phyloP scores from a whole-genome alignment of 2,113 vertebrate species.

The Noturus placidus region DNA sequence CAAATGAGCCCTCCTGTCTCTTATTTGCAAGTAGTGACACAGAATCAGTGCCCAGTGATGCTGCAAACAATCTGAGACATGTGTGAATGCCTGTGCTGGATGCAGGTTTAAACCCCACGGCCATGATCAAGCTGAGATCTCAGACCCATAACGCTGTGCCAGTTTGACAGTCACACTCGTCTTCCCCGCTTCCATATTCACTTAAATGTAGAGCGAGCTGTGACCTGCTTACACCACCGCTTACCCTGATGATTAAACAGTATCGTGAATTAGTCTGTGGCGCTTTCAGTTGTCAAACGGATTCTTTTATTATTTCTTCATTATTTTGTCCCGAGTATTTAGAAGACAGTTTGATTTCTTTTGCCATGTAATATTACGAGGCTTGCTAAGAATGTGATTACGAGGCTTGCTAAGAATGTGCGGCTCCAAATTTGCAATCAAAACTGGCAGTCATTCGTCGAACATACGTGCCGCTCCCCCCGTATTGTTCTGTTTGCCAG shows the following conservation, averaged over 20 bases:
- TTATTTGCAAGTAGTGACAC: neutral
- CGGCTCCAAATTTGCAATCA: constrained; percentile 18
- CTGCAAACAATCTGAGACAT: constrained; percentile 25
- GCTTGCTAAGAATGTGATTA: neutral
- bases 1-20: neutral
- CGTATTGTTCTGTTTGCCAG: constrained; percentile 37
- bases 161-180: constrained; percentile 33
- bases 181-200: constrained; percentile 16
- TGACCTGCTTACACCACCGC: neutral
- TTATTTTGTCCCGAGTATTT: neutral
- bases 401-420: neutral
- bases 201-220: constrained; percentile 29
- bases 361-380: neutral
- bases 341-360: neutral
- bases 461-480: constrained; percentile 24
- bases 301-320: neutral
- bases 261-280: neutral
- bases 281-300: neutral
- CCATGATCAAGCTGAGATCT: constrained; percentile 53
- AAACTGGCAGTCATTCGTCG: constrained; percentile 39
- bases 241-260: neutral
- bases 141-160: constrained; percentile 23
- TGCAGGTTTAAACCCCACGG: constrained; percentile 46
- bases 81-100: constrained; percentile 32
- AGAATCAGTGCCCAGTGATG: constrained; percentile 1